Evolutionary conservation across 2,888 invertebrate genomes (phyloP).

Genomic region (Hybos culiciformis): DNA sequence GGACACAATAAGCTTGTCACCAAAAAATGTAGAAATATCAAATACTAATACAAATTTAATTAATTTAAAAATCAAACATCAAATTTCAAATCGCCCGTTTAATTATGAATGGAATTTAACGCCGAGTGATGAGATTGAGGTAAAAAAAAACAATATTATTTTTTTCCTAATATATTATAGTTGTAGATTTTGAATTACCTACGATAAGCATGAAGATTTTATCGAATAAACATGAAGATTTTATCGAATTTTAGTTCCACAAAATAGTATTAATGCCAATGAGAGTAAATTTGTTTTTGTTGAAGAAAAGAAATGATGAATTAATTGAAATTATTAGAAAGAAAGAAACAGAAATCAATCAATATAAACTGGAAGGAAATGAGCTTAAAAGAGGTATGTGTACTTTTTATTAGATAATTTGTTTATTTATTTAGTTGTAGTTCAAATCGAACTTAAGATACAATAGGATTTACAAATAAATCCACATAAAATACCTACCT

Average conservation of each 20-base stretch:
- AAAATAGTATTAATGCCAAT: constrained; percentile 18
- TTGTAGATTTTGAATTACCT: too few species aligned
- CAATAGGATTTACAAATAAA: not conserved
- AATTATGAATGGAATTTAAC: constrained; percentile 24
- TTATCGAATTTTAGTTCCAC: constrained; percentile 18
- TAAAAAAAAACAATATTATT: constrained; percentile 1
- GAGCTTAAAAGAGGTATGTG: constrained; percentile 23
- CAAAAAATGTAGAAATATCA: constrained; percentile 11
- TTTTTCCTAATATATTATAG: too few species aligned
- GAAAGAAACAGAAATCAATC: constrained; percentile 28
- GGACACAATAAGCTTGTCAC: constrained; percentile 15
- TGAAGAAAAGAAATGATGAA: constrained; percentile 18
- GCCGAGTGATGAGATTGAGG: constrained; percentile 8
- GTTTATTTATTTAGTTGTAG: not conserved
- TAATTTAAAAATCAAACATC: constrained; percentile 22
- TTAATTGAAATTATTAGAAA: constrained; percentile 20
- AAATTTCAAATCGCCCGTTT: constrained; percentile 18
- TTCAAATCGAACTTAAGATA: constrained; percentile 4
- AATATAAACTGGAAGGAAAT: constrained; percentile 26
- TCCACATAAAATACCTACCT: not conserved
- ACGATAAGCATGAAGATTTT: too few species aligned
- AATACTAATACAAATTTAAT: not conserved
- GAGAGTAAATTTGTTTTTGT: constrained; percentile 14
- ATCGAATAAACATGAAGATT: not conserved
- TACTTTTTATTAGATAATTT: not conserved